Evolutionary conservation across 2,113 vertebrate species (phyloP).

Genomic region (Oreochromis tanganicae): DNA sequence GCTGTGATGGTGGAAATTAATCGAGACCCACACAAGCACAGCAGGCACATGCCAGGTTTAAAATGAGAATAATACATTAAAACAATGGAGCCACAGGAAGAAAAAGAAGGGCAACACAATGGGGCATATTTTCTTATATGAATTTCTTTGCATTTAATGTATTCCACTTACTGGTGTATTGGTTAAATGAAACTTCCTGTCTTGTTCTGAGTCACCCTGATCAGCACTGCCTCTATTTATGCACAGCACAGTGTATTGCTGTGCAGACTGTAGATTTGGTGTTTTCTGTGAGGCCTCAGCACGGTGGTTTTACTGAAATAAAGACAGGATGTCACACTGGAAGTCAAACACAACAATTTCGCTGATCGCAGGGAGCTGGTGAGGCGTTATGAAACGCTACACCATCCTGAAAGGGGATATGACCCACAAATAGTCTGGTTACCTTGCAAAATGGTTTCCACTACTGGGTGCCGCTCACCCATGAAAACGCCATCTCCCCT

Average conservation of each 20-base stretch:
- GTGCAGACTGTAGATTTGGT: neutral
- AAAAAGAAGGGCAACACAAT: neutral
- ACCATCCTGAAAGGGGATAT: constrained; percentile 4
- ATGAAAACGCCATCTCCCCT: neutral
- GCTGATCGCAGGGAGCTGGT: neutral
- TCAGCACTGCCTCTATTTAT: neutral
- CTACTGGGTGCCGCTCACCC: constrained; percentile 16
- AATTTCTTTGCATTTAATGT: neutral
- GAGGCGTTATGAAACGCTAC: neutral
- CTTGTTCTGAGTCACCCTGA: neutral
- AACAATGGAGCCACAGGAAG: neutral
- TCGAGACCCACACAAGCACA: neutral
- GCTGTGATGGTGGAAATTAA: neutral
- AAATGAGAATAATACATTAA: neutral
- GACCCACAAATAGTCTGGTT: constrained; percentile 39
- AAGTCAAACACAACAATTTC: constrained; percentile 25
- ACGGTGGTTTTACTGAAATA: neutral
- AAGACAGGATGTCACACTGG: neutral
- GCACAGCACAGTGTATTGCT: too few species aligned
- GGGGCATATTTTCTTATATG: neutral
- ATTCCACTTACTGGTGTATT: neutral
- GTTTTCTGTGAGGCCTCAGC: neutral
- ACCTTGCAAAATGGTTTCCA: constrained; percentile 36
- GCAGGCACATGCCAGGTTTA: neutral
- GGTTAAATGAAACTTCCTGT: neutral